phyloP scores from a whole-genome alignment of 2,113 vertebrate genomes.

The Brachypodius melanocephalos region DNA sequence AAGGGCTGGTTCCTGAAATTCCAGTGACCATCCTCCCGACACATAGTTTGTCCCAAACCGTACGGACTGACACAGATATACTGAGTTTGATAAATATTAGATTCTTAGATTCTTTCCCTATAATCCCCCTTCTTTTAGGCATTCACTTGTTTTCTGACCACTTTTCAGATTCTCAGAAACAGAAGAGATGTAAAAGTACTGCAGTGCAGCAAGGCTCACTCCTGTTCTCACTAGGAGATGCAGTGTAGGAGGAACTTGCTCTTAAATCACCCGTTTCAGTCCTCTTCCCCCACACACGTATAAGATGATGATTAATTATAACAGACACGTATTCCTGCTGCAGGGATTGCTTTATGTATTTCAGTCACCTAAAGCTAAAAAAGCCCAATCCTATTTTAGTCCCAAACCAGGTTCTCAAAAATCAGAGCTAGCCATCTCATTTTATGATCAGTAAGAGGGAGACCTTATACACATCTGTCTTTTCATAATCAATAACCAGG shows the following conservation, averaged over 20 bases:
- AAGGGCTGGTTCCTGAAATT: neutral
- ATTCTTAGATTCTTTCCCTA: neutral
- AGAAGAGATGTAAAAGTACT: neutral
- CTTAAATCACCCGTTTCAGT: neutral
- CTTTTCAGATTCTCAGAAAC: neutral
- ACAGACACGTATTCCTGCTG: neutral
- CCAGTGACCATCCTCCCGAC: neutral
- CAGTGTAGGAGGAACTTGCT: constrained; percentile 12
- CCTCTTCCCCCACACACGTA: neutral
- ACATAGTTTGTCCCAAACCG: neutral
- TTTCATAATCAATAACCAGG: neutral
- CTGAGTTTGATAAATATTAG: neutral
- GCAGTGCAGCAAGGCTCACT: neutral
- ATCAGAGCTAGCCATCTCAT: neutral
- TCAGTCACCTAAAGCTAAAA: neutral
- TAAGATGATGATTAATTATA: neutral
- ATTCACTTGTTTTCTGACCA: neutral
- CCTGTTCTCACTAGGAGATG: neutral
- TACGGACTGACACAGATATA: neutral
- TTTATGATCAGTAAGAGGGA: neutral
- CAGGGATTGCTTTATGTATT: neutral
- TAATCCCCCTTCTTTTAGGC: neutral
- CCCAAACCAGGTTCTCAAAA: neutral
- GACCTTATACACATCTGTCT: neutral
- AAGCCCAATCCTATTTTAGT: neutral